Evolutionary conservation across 2,113 vertebrate species (phyloP), one percentile per base, ranked within the genome.

Genomic region (Centropristis striata): DNA sequence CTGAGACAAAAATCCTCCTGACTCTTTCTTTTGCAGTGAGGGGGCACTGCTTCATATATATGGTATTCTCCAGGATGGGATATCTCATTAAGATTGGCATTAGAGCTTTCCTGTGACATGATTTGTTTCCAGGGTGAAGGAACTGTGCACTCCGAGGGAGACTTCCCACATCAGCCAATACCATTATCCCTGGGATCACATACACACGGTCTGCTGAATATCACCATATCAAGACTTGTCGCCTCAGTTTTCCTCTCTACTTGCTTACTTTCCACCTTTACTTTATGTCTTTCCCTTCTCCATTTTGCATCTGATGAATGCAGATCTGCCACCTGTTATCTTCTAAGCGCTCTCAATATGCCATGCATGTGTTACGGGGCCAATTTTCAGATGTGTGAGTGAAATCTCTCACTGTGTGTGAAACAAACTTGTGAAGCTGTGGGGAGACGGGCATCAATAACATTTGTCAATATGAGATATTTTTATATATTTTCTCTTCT

Each of bases 21-120:
- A 63, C 37, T 77, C 36, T 36, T 79, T 71, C 16, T 54, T 44
- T 23, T 28, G 23, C 58, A 49, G 23, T 46, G 55, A 83, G 70
- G 28, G 49, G 49, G 18, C 75, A 71, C 54, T 2, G 49, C 49
- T 76, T 90, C 63, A 84, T 74, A 88, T 81, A 77, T 79, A 69
- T 75, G 39, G 51, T 7, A 80, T 70, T 80, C 66, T 77, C 49
- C 57, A 28, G 70, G 42, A 75, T 74, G 55, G 70, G 53, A 63
- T 70, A 87, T 80, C 67, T 86, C 78, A 85, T 91, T 91, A 83
- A 84, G 86, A 90, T 71, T 84, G 84, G 86, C 86, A 91, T 91
- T 89, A 83, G 63, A 75, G 74, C 49, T 71, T 86, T 65, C 50
- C 79, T 59, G 47, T 67, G 79, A 75, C 41, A 69, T 77, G 81